Base-by-base conservation (phyloP, 2,113 vertebrate genomes). In the Chroicocephalus ridibundus region DNA sequence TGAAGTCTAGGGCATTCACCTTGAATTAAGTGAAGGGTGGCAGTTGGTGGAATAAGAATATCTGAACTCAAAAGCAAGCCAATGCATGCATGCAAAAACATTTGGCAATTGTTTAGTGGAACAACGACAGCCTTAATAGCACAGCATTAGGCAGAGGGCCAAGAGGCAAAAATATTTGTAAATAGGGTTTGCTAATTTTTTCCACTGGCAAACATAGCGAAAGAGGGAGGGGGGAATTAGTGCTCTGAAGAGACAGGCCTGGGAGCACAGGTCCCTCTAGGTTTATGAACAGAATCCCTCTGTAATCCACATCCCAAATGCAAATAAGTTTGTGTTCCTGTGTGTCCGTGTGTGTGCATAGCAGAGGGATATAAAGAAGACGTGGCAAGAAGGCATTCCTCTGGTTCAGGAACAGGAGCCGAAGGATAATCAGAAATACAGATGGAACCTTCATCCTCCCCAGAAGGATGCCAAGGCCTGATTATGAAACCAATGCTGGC, bases 161-260 rank as follows among this genome's bases (percentile, higher is more conserved):
- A 96, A 74, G 66, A 95, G 85, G 87, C 87, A 94, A 95, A 97
- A 96, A 94, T 96, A 96, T 96, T 96, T 97, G 94, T 97, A 96
- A 97, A 95, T 91, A 95, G 93, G 46, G 75, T 95, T 96, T 96
- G 93, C 82, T 96, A 94, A 80, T 88, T 93, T 97, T 97, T 97
- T 97, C 96, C 94, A 95, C 90, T 97, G 94, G 90, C 92, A 92
- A 87, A 88, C 46, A 47, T 1, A 91, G 90, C 18, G 49, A 46
- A 87, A 86, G 77, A 69, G 72, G 71, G 85, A 88, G 65, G 40
- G 31, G 32, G 52, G n/a, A 91, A 77, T 65, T 57, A 71, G 70
- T 6, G 24, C 52, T 94, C 84, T 79, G 84, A 82, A 79, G 81
- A 89, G 52, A 42, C 65, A 86, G 82, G 87, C 51, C 65, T 78